phyloP scores from a whole-genome alignment of 2,113 vertebrate species.

The Vulpes vulpes region DNA sequence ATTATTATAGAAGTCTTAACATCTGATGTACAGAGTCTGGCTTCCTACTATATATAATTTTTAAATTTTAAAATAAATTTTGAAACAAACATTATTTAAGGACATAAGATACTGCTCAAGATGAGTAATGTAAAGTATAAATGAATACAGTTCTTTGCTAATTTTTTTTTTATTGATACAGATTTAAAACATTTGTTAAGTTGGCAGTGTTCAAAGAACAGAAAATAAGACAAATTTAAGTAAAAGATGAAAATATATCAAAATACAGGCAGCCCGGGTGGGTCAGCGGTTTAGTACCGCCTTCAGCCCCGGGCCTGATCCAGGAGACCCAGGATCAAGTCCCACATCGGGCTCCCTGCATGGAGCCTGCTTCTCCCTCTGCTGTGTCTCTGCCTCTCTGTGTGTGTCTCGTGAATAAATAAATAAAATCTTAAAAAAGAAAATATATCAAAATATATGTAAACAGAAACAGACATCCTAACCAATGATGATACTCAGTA shows the following conservation, averaged over 20 bases:
- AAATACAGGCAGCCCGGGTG: neutral
- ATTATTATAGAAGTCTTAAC: neutral
- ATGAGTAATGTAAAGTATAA: neutral
- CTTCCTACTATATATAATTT: neutral
- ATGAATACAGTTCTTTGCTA: neutral
- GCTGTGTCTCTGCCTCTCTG: no score
- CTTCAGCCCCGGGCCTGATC: no score
- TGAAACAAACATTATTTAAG: conserved; percentile 5
- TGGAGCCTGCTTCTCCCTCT: no score
- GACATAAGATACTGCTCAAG: neutral
- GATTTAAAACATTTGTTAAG: neutral
- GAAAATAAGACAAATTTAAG: neutral
- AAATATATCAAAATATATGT: neutral
- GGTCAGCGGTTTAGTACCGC: no score
- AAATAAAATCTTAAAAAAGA: neutral
- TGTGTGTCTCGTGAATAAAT: no score
- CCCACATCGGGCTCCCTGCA: no score
- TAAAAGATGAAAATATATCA: conserved; percentile 22
- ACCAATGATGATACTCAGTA: neutral
- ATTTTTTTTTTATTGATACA: neutral
- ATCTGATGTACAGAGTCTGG: neutral
- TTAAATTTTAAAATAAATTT: conserved; percentile 12
- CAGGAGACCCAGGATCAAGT: no score
- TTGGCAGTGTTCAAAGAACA: neutral
- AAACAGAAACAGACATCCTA: neutral